A percentile compares a stretch with the other conserved stretches of the same genome.
These are phyloP conservation scores for Campoletis raptor DNA, from an alignment of 2,888 invertebrate genomes.

Conservation along the genomic window DNA sequence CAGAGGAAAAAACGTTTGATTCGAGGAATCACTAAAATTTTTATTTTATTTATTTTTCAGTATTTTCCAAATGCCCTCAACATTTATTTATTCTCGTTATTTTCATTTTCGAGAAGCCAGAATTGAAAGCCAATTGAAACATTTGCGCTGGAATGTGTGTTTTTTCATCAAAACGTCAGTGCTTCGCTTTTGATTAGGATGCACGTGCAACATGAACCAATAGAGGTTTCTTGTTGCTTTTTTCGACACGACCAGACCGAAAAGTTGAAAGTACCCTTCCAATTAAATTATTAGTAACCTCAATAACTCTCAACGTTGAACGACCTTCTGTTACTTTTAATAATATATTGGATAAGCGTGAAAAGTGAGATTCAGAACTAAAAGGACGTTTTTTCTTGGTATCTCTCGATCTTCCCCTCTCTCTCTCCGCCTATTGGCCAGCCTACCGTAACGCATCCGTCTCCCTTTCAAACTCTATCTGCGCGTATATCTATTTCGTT, in stretches of 20 bases:
- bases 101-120: not conserved
- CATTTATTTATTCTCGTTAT: constrained; percentile 38
- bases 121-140: constrained; percentile 1
- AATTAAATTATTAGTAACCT: constrained; percentile 42
- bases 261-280: not conserved
- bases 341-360: constrained; percentile 45
- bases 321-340: constrained; percentile 33
- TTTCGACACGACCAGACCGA: constrained; percentile 3
- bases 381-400: constrained; percentile 39
- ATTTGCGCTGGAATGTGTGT: not conserved
- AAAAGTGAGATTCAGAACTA: constrained; percentile 8
- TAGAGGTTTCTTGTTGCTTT: not conserved
- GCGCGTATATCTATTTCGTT: constrained; percentile 2
- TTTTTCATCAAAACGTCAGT: not conserved
- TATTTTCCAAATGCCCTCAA: constrained; percentile 23
- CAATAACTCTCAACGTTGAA: not conserved
- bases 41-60: constrained; percentile 1
- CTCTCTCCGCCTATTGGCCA: not conserved
- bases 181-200: not conserved
- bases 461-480: constrained; percentile 1
- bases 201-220: not conserved
- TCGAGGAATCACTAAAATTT: not conserved
- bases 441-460: constrained; percentile 6
- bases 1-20: constrained; percentile 1
- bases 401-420: not conserved